Percentiles rank a stretch among this genome's conserved stretches.
phyloP scores from a whole-genome alignment of 37 sponge, comb jelly and placozoan genomes.

The Bolinopsis microptera region DNA sequence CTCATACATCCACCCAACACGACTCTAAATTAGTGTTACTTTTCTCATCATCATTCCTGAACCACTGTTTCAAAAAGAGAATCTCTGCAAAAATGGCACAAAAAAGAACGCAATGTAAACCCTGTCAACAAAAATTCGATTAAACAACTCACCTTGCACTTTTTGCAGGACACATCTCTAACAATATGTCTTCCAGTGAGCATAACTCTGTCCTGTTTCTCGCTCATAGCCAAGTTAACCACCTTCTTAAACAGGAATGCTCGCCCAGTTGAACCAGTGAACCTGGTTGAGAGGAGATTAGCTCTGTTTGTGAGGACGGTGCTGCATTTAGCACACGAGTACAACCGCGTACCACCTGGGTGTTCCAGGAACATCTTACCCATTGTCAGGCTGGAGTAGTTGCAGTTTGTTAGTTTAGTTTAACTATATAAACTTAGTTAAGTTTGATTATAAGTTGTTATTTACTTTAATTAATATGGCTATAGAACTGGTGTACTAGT shows the following conservation, averaged over 20 bases:
- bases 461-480: no score
- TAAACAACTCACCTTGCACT: conserved; percentile 71
- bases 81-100: background rate
- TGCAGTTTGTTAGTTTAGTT: no score
- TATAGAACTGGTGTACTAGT: no score
- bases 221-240: conserved; percentile 93
- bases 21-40: no score
- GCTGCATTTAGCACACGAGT: conserved; percentile 89
- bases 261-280: conserved; percentile 96
- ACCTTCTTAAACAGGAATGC: conserved; percentile 98
- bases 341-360: conserved; percentile 88
- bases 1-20: conserved; percentile 99
- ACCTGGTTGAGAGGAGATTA: conserved; percentile 91
- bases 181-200: conserved; percentile 92
- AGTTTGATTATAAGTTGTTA: no score
- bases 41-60: no score
- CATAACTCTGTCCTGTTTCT: conserved; percentile 81
- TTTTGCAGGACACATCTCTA: conserved; percentile 92
- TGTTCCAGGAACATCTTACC: conserved; percentile 93
- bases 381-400: no score
- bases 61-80: background rate
- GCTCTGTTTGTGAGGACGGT: conserved; percentile 88
- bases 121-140: background rate
- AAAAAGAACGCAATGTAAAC: background rate
- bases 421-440: no score